Evolutionary conservation across 2,888 invertebrate species (phyloP).

Genomic region (Drosophila helvetica): DNA sequence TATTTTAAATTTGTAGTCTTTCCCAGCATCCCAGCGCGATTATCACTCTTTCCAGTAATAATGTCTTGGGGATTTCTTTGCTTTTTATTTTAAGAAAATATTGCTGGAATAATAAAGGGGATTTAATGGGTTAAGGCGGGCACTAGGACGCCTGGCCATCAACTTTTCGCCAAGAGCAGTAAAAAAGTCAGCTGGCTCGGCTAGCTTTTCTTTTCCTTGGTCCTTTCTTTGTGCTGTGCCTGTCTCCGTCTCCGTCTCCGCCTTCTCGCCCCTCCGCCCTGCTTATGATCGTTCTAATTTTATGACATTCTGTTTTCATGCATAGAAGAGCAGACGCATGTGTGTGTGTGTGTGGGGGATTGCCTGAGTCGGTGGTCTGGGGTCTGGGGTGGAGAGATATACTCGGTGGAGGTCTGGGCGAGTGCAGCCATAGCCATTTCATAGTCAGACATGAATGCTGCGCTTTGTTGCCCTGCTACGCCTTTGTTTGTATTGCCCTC

Average conservation of each 20-base stretch:
- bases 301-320: conserved; percentile 77
- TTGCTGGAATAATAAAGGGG: conserved; percentile 54
- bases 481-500: conserved; percentile 79
- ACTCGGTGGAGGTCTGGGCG: conserved; percentile 23
- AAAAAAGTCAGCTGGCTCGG: conserved; percentile 62
- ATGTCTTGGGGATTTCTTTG: conserved; percentile 20
- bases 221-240: conserved; percentile 27
- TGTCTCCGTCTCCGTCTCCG: conserved; percentile 8
- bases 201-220: conserved; percentile 55
- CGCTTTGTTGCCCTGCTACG: conserved; percentile 73
- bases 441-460: conserved; percentile 75
- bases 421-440: conserved; percentile 63
- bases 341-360: conserved; percentile 16
- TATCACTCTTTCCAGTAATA: conserved; percentile 28
- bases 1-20: background rate
- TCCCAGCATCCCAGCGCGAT: conserved; percentile 10
- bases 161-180: conserved; percentile 70
- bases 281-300: conserved; percentile 76
- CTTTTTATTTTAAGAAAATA: conserved; percentile 48
- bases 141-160: conserved; percentile 60
- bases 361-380: no score
- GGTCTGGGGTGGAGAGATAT: background rate
- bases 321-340: conserved; percentile 56
- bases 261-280: conserved; percentile 11
- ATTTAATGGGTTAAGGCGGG: conserved; percentile 70